A percentile compares a stretch with the other conserved stretches of the same genome.
Conservation (phyloP, 2,888 invertebrate species). For the Drosophila trichaetosa region DNA sequence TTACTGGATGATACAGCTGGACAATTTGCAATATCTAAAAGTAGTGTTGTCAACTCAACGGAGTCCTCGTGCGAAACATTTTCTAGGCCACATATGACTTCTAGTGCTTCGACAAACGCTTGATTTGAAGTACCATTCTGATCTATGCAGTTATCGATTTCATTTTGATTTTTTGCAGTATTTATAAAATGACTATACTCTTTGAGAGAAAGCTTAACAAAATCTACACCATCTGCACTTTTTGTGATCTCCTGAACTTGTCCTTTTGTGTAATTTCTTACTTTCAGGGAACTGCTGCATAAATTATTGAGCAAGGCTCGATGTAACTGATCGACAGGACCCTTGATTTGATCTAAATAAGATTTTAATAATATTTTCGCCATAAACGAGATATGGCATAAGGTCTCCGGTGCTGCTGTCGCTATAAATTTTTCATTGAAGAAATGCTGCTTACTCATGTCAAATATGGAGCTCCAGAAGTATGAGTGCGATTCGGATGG, state of each 20-base stretch:
- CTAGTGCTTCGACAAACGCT: constrained; percentile 80
- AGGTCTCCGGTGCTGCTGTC: constrained; percentile 89
- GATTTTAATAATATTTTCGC: constrained; percentile 90
- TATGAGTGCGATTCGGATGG: constrained; percentile 85
- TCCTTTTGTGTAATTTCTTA: constrained; percentile 88
- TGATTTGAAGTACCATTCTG: constrained; percentile 70
- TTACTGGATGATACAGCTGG: constrained; percentile 88
- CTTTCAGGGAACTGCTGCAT: constrained; percentile 87
- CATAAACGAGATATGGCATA: constrained; percentile 90
- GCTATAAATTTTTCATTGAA: constrained; percentile 92
- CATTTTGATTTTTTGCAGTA: constrained; percentile 86
- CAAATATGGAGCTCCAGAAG: constrained; percentile 90
- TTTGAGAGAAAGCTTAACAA: constrained; percentile 88
- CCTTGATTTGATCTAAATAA: constrained; percentile 89
- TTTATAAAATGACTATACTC: constrained; percentile 89
- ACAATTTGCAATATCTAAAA: constrained; percentile 91
- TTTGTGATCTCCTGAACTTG: constrained; percentile 88
- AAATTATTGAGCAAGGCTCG: constrained; percentile 90
- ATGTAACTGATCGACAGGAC: constrained; percentile 88
- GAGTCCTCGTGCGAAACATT: constrained; percentile 85
- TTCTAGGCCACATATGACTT: constrained; percentile 75
- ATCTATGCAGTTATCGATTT: constrained; percentile 68
- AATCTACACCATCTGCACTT: constrained; percentile 86
- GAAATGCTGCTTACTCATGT: constrained; percentile 92
- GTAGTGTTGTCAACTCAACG: constrained; percentile 88